Evolutionary conservation across 1,140 invertebrate genomes (phyloP), one percentile per base, ranked within the genome.

Genomic region (Acromyrmex charruanus): DNA sequence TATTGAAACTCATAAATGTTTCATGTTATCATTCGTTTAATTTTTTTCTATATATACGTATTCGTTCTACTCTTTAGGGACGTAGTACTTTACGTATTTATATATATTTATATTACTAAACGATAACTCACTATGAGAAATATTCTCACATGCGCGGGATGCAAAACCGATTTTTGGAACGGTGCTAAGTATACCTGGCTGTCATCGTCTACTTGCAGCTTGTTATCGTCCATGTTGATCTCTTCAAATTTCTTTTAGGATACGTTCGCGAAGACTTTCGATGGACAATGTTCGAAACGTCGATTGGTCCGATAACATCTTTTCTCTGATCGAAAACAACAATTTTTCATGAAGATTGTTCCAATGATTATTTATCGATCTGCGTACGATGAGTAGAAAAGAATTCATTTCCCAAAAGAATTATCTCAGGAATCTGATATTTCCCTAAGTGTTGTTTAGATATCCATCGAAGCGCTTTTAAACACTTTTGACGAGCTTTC

Each of bases 101-200:
- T 28, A 49, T 69, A 7, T 61, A 59, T 31, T n/a, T 65, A 65
- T 61, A 79, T 39, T 79, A 86, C 21, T 69, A 86, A 80, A 74
- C 80, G 39, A 61, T 82, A 39, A 82, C 80, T 84, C 80, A 84
- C 69, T 75, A 75, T 75, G 69, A 84, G 58, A 84, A 82, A 63
- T 84, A 84, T 84, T 74, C 55, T 84, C 80, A 84, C 69, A 75
- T 84, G 80, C 69, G 69, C 69, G 80, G 69, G 80, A 74, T 80
- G 84, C 49, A 85, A 79, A 85, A 85, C 75, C 74, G 75, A 74
- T 10, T 84, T 84, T 84, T 61, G 39, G 80, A 51, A 84, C 80
- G 69, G 55, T 84, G 69, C 71, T 69, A 69, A 65, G 74, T 51
- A 61, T 93, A 94, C 93, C 93, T 93, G 89, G 51, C 79, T 91